Conservation (phyloP, 2,113 vertebrate species). For the Aegithalos caudatus region DNA sequence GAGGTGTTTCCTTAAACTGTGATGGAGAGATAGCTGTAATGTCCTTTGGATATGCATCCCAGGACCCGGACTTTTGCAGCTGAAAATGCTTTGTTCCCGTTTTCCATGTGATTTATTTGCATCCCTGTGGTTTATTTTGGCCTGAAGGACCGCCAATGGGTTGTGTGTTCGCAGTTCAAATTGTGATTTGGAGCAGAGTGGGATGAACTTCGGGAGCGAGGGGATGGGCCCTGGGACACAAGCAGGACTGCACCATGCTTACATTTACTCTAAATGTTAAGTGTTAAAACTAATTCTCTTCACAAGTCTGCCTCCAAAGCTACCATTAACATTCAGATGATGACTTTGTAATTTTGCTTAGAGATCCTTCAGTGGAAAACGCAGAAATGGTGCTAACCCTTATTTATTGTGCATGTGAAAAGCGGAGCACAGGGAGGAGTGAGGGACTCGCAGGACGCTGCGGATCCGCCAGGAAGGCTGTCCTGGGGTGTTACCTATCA, state of each 20-base stretch:
- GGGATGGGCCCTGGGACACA: rapidly evolving
- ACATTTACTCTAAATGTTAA: rapidly evolving
- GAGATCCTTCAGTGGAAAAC: neutral
- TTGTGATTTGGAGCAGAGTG: neutral
- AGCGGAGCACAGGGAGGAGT: neutral
- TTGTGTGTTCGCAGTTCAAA: neutral
- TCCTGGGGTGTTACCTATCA: neutral
- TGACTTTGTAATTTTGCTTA: neutral
- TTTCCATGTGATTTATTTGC: neutral
- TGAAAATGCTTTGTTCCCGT: neutral
- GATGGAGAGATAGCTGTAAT: neutral
- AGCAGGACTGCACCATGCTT: neutral
- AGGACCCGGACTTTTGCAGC: neutral
- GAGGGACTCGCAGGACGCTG: neutral
- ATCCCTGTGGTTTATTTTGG: neutral
- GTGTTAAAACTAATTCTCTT: neutral
- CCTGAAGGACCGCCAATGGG: neutral
- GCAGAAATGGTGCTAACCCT: neutral
- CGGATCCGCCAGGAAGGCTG: neutral
- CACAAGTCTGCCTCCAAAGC: neutral
- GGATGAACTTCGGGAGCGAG: neutral
- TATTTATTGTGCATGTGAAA: neutral
- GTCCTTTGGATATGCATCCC: neutral
- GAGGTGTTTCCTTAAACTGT: neutral
- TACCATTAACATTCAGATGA: neutral